Percentiles rank a stretch among this genome's conserved stretches.
These are phyloP conservation scores for Tor tambroides DNA, from an alignment of 2,113 vertebrate species.

Conservation along the genomic window DNA sequence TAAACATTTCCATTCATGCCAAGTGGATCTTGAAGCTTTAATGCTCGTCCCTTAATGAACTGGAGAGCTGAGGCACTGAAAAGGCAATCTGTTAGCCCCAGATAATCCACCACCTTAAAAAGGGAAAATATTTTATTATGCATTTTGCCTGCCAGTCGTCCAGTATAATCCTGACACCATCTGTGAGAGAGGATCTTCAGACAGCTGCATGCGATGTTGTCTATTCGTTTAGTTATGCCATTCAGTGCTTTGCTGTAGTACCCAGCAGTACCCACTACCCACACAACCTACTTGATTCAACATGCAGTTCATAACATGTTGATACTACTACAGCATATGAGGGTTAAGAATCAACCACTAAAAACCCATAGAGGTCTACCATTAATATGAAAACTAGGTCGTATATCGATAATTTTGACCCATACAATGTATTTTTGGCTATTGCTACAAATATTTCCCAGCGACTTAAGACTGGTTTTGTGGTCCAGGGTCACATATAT, in stretches of 20 bases:
- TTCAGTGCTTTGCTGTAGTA: not conserved
- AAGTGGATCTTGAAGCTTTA: conserved; percentile 25
- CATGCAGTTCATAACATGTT: too few species aligned
- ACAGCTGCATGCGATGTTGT: conserved; percentile 33
- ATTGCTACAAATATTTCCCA: too few species aligned
- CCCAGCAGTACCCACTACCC: too few species aligned
- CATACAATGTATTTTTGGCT: too few species aligned
- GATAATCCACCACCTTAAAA: conserved; percentile 53
- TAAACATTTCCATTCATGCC: conserved; percentile 33
- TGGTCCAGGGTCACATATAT: too few species aligned
- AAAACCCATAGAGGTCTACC: too few species aligned
- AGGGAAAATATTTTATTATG: conserved; percentile 39
- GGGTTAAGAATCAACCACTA: too few species aligned
- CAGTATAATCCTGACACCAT: conserved; percentile 56
- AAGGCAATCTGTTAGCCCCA: conserved; percentile 40
- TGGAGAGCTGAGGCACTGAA: conserved; percentile 33
- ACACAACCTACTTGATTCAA: too few species aligned
- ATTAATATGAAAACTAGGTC: too few species aligned
- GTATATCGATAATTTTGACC: too few species aligned
- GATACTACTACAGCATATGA: too few species aligned
- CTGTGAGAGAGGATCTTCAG: conserved; percentile 41
- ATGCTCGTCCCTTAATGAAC: not conserved
- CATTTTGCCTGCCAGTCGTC: conserved; percentile 36
- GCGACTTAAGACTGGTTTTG: too few species aligned
- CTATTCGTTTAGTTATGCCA: not conserved